These are phyloP conservation scores for Eucera pruinosa DNA, from an alignment of 2,888 invertebrate species.

Conservation along the genomic window DNA sequence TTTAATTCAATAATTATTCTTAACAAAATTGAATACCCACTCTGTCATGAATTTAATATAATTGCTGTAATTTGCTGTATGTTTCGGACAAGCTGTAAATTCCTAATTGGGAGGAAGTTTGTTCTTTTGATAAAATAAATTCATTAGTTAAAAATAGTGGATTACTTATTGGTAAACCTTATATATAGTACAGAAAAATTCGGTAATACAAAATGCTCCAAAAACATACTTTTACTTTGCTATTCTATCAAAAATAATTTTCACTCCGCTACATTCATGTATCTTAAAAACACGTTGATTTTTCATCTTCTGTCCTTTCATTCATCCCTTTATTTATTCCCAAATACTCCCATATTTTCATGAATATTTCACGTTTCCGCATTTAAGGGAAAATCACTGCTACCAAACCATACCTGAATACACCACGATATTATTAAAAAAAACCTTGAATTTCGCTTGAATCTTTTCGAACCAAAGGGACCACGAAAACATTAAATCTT, in stretches of 20 bases:
- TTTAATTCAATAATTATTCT: no score
- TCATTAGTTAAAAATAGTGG: no score
- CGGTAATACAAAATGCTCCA: no score
- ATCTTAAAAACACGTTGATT: not conserved
- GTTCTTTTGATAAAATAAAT: no score
- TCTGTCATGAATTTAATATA: no score
- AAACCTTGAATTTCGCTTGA: constrained; percentile 1
- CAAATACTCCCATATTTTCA: constrained; percentile 4
- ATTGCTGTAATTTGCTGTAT: no score
- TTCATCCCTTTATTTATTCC: not conserved
- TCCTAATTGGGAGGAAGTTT: no score
- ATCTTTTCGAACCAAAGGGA: constrained; percentile 11
- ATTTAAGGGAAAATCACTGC: not conserved
- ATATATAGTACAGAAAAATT: no score
- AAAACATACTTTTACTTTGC: not conserved
- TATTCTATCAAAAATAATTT: not conserved
- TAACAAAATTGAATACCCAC: no score
- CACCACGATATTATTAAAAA: not conserved
- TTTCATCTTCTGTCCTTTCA: not conserved
- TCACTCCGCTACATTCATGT: not conserved
- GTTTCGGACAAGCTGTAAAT: no score
- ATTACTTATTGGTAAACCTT: no score
- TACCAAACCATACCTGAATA: not conserved
- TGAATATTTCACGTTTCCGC: not conserved
- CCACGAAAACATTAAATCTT: not conserved